A percentile compares a stretch with the other conserved stretches of the same genome.
These are phyloP conservation scores for Tortrix viridana DNA, from an alignment of 2,888 invertebrate species.

Conservation along the genomic window DNA sequence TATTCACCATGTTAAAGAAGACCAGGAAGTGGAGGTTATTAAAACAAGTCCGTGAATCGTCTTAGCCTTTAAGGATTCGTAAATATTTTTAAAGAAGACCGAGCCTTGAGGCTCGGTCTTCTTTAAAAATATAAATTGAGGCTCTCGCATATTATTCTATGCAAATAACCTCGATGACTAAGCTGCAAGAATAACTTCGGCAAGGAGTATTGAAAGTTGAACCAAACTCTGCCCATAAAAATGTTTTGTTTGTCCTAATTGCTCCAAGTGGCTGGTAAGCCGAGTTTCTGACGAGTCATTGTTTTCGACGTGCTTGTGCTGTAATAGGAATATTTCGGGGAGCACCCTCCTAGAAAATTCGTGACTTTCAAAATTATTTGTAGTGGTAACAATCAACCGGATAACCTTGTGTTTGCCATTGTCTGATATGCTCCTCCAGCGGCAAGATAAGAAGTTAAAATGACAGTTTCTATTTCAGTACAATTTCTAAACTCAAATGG, in stretches of 20 bases:
- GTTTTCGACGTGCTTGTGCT: slow-evolving; percentile 73
- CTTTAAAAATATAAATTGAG: no score
- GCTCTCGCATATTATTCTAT: slow-evolving; percentile 58
- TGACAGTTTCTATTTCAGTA: no score
- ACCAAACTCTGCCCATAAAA: slow-evolving; percentile 67
- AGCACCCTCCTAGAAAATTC: slow-evolving; percentile 66
- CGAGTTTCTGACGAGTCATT: slow-evolving; percentile 76
- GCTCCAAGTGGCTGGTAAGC: slow-evolving; percentile 80
- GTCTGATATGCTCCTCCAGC: not conserved
- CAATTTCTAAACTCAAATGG: no score
- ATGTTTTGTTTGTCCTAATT: slow-evolving; percentile 83
- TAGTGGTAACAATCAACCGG: slow-evolving; percentile 54
- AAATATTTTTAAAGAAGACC: slow-evolving; percentile 42
- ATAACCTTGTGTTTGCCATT: slow-evolving; percentile 50
- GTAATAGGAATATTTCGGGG: slow-evolving; percentile 75
- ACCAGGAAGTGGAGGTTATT: no score
- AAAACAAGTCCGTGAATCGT: slow-evolving; percentile 46
- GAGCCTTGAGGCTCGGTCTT: no score
- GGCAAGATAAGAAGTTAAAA: no score
- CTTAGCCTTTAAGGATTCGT: slow-evolving; percentile 52
- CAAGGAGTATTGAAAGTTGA: slow-evolving; percentile 39
- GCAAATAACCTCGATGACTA: slow-evolving; percentile 63
- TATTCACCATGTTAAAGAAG: not conserved
- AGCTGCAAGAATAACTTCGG: slow-evolving; percentile 47
- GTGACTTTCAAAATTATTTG: slow-evolving; percentile 69